phyloP scores from a whole-genome alignment of 2,888 invertebrate species.

The Caenorhabditis sp. region DNA sequence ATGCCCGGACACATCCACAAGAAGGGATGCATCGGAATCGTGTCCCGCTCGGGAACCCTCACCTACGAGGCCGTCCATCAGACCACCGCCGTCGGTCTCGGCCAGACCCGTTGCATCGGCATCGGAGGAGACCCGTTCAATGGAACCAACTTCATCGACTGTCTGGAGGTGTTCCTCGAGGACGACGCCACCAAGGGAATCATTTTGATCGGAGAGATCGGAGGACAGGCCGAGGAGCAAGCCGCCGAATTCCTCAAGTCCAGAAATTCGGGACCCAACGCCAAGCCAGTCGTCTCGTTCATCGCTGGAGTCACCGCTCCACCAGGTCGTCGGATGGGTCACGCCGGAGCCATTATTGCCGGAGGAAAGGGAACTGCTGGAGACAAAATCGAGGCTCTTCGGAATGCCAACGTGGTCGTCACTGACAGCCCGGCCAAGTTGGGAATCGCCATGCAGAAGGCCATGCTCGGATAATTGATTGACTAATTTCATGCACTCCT shows the following conservation, averaged over 20 bases:
- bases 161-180: conserved; percentile 74
- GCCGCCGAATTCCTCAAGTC: conserved; percentile 92
- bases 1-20: conserved; percentile 99
- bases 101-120: conserved; percentile 89
- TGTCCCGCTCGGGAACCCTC: conserved; percentile 96
- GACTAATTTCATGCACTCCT: background rate
- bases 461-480: conserved; percentile 33
- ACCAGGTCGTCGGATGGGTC: conserved; percentile 75
- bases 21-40: conserved; percentile 88
- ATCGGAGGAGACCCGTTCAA: conserved; percentile 99
- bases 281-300: conserved; percentile 98
- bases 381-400: conserved; percentile 77
- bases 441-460: conserved; percentile 70
- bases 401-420: conserved; percentile 74
- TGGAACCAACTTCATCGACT: conserved; percentile 99
- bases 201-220: conserved; percentile 98
- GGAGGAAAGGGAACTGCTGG: conserved; percentile 77
- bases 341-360: conserved; percentile 77
- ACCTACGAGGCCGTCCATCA: conserved; percentile 99
- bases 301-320: conserved; percentile 99
- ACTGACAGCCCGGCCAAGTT: conserved; percentile 76
- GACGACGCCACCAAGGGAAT: conserved; percentile 93
- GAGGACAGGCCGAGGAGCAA: conserved; percentile 96
- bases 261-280: conserved; percentile 86
- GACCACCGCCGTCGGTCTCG: conserved; percentile 89